Percentiles rank a stretch among this genome's conserved stretches.
phyloP scores from a whole-genome alignment of 2,797 vertebrate species.

The Thripadectes ignobilis region DNA sequence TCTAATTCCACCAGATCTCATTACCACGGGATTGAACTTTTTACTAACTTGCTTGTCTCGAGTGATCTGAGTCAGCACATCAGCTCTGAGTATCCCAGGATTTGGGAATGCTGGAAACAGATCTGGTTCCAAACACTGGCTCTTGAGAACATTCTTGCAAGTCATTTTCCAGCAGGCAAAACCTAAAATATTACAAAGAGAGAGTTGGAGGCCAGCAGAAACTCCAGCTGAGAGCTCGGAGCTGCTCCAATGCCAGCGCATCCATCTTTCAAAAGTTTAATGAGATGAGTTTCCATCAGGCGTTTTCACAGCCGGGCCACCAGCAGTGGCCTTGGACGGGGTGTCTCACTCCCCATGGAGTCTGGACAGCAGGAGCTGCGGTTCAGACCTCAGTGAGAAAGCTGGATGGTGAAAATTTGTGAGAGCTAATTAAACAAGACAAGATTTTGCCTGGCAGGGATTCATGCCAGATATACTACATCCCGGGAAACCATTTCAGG shows the following conservation, averaged over 20 bases:
- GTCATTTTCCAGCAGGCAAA: conserved; percentile 60
- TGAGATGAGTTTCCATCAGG: conserved; percentile 48
- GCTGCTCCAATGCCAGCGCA: conserved; percentile 53
- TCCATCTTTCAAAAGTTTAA: conserved; percentile 44
- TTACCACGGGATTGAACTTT: conserved; percentile 35
- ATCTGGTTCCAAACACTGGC: conserved; percentile 56
- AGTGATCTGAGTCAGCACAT: conserved; percentile 63
- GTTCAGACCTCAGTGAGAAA: conserved; percentile 29
- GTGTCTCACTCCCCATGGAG: background rate
- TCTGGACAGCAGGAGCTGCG: conserved; percentile 37
- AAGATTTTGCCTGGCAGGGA: conserved; percentile 47
- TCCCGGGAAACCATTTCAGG: conserved; percentile 3
- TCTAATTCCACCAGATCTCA: conserved; percentile 47
- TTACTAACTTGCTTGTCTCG: conserved; percentile 3
- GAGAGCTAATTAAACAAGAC: conserved; percentile 54
- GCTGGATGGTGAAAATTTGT: conserved; percentile 55
- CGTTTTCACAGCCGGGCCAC: conserved; percentile 40
- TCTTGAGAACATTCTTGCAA: conserved; percentile 55
- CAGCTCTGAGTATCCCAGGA: conserved; percentile 44
- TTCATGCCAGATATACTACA: conserved; percentile 28
- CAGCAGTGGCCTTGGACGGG: conserved; percentile 34
- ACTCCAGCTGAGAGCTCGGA: conserved; percentile 52
- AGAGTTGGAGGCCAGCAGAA: conserved; percentile 36
- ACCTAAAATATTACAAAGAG: conserved; percentile 48
- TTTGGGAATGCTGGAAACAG: conserved; percentile 32